phyloP scores from a whole-genome alignment of 1,140 invertebrate genomes.

The Drosophila lowei region DNA sequence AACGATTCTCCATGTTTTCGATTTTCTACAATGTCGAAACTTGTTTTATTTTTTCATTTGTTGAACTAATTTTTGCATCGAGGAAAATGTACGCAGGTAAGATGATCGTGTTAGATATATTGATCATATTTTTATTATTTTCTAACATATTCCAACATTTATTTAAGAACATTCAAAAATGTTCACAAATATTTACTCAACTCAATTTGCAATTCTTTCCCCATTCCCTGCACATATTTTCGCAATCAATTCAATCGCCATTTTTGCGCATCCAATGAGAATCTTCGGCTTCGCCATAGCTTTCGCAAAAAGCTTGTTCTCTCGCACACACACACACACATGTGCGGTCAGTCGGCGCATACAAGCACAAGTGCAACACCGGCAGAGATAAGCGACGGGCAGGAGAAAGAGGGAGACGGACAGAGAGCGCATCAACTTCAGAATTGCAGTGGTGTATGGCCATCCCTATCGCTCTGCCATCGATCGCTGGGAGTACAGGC shows the following conservation, averaged over 20 bases:
- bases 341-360: slow-evolving; percentile 16
- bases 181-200: too few relatives aligned
- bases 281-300: slow-evolving; percentile 15
- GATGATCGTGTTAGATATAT: slow-evolving; percentile 10
- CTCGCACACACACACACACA: slow-evolving; percentile 1
- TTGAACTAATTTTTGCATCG: slow-evolving; percentile 51
- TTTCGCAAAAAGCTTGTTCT: slow-evolving; percentile 26
- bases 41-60: slow-evolving; percentile 40
- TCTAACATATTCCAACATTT: too few relatives aligned
- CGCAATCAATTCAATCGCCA: slow-evolving; percentile 50
- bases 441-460: slow-evolving; percentile 28
- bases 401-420: slow-evolving; percentile 5
- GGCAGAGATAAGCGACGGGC: slow-evolving; percentile 15
- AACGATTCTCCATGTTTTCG: slow-evolving; percentile 32
- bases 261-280: slow-evolving; percentile 70
- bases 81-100: slow-evolving; percentile 26
- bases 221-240: slow-evolving; percentile 26
- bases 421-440: not conserved
- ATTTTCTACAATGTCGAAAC: slow-evolving; percentile 47
- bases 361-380: slow-evolving; percentile 50
- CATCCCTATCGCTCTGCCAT: slow-evolving; percentile 15
- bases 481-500: not conserved
- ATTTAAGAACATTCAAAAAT: too few relatives aligned
- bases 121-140: not conserved
- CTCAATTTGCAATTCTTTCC: not conserved